phyloP scores from a whole-genome alignment of 2,113 vertebrate species.

The Neogobius melanostomus region DNA sequence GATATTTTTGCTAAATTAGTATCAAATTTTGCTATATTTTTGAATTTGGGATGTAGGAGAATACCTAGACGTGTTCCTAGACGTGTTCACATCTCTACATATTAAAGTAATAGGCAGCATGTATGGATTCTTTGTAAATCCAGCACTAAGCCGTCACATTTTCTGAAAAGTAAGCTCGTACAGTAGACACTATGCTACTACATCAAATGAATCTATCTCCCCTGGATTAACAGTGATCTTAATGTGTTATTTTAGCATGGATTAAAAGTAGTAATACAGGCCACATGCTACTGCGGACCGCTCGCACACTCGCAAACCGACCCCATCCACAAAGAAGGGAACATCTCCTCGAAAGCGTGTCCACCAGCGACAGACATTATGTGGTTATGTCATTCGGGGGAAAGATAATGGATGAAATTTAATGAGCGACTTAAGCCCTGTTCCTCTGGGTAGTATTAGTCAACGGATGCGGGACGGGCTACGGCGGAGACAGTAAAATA shows the following conservation, averaged over 20 bases:
- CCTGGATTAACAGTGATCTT: slow-evolving; percentile 67
- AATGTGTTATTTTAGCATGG: slow-evolving; percentile 63
- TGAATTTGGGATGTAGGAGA: too few species aligned
- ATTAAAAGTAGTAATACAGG: slow-evolving; percentile 63
- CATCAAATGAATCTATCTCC: slow-evolving; percentile 42
- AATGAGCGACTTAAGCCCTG: background rate
- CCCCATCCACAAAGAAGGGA: slow-evolving; percentile 9
- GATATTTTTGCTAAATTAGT: too few species aligned
- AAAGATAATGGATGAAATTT: background rate
- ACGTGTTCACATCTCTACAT: background rate
- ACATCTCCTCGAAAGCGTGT: slow-evolving; percentile 3
- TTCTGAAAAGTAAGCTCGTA: slow-evolving; percentile 36
- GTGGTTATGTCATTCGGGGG: background rate
- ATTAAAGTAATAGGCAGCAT: slow-evolving; percentile 19
- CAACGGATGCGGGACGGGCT: background rate
- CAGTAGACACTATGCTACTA: background rate
- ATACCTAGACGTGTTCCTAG: too few species aligned
- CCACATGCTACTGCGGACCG: slow-evolving; percentile 27
- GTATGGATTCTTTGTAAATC: slow-evolving; percentile 30
- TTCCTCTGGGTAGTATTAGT: background rate
- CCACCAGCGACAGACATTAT: background rate
- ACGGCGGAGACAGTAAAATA: background rate
- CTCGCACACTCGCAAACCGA: background rate
- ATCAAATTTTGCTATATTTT: too few species aligned
- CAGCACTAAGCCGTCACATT: slow-evolving; percentile 33